Conservation (phyloP, 2,888 invertebrate genomes). For the Hofmannophila pseudospretella region DNA sequence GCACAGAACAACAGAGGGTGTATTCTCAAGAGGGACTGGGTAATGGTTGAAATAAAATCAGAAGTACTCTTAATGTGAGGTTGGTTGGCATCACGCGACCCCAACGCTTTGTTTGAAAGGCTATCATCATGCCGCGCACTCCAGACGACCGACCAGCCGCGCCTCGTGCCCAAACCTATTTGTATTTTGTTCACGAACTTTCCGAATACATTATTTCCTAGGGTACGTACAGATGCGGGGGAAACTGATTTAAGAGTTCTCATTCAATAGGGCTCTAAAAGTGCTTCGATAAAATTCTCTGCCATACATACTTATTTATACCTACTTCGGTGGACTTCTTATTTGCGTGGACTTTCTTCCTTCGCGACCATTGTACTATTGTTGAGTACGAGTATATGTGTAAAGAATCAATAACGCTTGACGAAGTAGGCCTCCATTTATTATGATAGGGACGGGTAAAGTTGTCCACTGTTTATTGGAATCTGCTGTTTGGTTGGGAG, state of each 20-base stretch:
- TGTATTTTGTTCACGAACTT: conserved; percentile 72
- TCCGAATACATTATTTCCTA: conserved; percentile 68
- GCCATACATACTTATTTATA: too few relatives aligned
- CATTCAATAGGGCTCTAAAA: conserved; percentile 54
- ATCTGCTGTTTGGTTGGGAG: neutral
- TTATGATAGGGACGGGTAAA: neutral
- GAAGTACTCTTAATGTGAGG: conserved; percentile 36
- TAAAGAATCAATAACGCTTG: conserved; percentile 4
- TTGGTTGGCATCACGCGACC: conserved; percentile 43
- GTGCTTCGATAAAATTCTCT: conserved; percentile 41
- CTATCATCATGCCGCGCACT: conserved; percentile 55
- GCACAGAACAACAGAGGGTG: conserved; percentile 12
- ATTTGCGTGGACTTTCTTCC: conserved; percentile 28
- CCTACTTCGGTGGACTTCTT: too few relatives aligned
- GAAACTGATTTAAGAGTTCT: conserved; percentile 64
- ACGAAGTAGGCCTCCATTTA: conserved; percentile 4
- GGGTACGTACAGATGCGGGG: conserved; percentile 53
- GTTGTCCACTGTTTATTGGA: conserved; percentile 3
- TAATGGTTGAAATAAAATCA: conserved; percentile 34
- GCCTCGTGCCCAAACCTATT: conserved; percentile 45
- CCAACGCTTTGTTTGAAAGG: conserved; percentile 51
- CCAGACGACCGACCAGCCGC: conserved; percentile 24
- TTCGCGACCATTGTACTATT: conserved; percentile 17
- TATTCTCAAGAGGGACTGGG: conserved; percentile 13
- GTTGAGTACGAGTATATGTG: too few relatives aligned